Conservation (phyloP, 1,140 invertebrate genomes). For the Lamellibrachia luymesi region DNA sequence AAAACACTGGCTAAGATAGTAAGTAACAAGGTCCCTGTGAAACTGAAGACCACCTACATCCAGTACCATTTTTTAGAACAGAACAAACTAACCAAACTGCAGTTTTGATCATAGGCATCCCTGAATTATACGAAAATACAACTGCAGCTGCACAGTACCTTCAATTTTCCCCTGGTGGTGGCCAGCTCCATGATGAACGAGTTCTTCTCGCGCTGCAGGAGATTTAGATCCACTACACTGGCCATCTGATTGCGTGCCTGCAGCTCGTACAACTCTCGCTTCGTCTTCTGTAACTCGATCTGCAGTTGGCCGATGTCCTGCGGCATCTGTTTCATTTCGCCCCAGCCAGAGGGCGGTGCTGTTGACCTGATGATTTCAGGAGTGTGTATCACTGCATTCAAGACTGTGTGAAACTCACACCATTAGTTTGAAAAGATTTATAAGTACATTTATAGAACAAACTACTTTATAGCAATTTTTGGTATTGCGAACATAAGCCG, state of each 20-base stretch:
- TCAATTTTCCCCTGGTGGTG: constrained; percentile 26
- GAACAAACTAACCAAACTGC: no score
- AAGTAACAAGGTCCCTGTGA: no score
- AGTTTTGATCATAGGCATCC: no score
- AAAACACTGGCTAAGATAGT: no score
- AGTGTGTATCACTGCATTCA: not conserved
- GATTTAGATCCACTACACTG: not conserved
- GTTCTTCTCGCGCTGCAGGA: constrained; percentile 22
- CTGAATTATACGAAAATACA: not conserved
- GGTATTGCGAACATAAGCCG: not conserved
- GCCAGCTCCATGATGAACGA: constrained; percentile 26
- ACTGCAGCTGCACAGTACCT: constrained; percentile 11
- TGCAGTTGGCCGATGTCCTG: constrained; percentile 18
- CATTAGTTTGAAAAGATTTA: not conserved
- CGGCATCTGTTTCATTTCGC: constrained; percentile 2
- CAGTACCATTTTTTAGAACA: no score
- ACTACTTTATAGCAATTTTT: not conserved
- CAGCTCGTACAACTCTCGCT: constrained; percentile 30
- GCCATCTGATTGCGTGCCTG: not conserved
- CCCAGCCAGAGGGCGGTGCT: not conserved
- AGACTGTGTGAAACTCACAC: not conserved
- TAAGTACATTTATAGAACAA: not conserved
- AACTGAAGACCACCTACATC: no score
- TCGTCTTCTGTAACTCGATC: constrained; percentile 28
- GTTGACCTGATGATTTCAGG: constrained; percentile 12